Conservation (phyloP, 2,797 vertebrate genomes). For the Austrolebias charrua region DNA sequence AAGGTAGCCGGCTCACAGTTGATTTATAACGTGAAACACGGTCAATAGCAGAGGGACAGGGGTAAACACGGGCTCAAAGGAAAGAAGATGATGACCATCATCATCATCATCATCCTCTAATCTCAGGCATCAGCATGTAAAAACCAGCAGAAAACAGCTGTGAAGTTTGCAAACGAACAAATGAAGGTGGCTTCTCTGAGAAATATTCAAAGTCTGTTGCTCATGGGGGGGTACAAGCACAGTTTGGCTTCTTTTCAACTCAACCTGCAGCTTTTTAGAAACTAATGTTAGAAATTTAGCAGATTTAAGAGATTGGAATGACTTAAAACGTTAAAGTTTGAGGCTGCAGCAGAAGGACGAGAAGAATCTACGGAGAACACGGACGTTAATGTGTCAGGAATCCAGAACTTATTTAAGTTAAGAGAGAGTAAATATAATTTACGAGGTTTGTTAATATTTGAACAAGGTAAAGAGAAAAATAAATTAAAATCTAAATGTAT, state of each 20-base stretch:
- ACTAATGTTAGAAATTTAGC: slow-evolving; percentile 1
- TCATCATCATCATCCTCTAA: slow-evolving; percentile 7
- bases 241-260: slow-evolving; percentile 6
- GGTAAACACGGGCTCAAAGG: slow-evolving; percentile 48
- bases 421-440: too few species aligned
- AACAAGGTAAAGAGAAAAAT: too few species aligned
- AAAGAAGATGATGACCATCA: slow-evolving; percentile 45
- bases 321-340: too few species aligned
- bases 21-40: slow-evolving; percentile 93
- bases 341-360: too few species aligned
- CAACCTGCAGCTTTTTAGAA: slow-evolving; percentile 8
- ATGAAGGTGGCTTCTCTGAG: slow-evolving; percentile 51
- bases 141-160: slow-evolving; percentile 10
- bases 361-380: too few species aligned
- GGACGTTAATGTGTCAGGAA: too few species aligned
- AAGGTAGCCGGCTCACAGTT: slow-evolving; percentile 83
- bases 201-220: slow-evolving; percentile 56
- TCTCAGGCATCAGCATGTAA: slow-evolving; percentile 8
- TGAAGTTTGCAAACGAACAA: slow-evolving; percentile 63
- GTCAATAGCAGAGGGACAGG: slow-evolving; percentile 74
- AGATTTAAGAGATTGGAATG: neutral
- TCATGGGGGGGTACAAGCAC: slow-evolving; percentile 10
- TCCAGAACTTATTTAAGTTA: too few species aligned
- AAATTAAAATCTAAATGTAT: too few species aligned
- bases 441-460: too few species aligned